Evolutionary conservation across 2,797 vertebrate species (phyloP), one percentile per base, ranked within the genome.

Genomic region (Gadopsis bispinosus): DNA sequence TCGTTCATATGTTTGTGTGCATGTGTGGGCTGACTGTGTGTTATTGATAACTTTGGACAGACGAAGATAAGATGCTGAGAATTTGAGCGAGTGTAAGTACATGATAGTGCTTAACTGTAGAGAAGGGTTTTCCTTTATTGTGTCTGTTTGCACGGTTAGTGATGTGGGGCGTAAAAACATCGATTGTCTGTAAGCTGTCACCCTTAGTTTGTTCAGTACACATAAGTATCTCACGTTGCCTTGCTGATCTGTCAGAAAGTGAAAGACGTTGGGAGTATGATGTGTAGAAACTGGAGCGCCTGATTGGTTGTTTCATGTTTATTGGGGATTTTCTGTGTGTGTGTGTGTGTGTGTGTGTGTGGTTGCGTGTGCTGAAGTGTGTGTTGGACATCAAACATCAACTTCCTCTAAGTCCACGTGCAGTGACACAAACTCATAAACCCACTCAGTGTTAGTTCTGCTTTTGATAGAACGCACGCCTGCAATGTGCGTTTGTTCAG

Each of bases 371-470:
- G 31, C 56, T 59, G 39, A 45, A 59, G 22, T 73, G 88, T 81
- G 69, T 88, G 80, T 88, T 75, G 76, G 83, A 75, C 87, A 82
- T 64, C 89, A 85, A 74, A 81, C 77, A 71, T 83, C 72, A 73
- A 93, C 94, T 96, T 95, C 95, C 94, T 93, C 90, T 88, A 69
- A 58, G 81, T 92, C 91, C 92, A 94, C 87, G 88, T 86, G 79
- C 75, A 59, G 67, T 58, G 80, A 88, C 83, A 87, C 90, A 87
- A 72, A 68, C 74, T 72, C 79, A 70, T 3, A 72, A 72, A 72
- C 45, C 16, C 41, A 31, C 56, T 74, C 59, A 75, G 62, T 74
- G 69, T 80, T 86, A 88, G 73, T 94, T 94, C 91, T 92, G 79
- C 90, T 92, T 94, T 86, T 91, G 59, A 75, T 14, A 56, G 72